Conservation (phyloP, 2,888 invertebrate genomes). For the Erebia epiphron region DNA sequence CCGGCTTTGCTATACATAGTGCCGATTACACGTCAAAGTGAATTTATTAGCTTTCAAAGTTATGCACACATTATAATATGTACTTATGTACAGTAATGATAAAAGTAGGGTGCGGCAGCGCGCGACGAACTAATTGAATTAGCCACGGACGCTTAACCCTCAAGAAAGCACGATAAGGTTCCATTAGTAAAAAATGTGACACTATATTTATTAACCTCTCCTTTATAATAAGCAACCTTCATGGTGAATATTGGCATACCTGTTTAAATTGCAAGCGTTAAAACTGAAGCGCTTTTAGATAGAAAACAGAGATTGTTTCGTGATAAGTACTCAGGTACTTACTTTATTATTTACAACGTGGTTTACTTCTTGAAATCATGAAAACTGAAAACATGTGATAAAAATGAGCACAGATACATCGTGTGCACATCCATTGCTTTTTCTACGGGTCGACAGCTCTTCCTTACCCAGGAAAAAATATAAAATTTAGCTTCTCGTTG, state of each 20-base stretch:
- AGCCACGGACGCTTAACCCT: conserved; percentile 19
- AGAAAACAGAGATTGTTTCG: too few species aligned
- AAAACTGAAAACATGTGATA: background rate
- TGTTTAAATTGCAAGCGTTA: background rate
- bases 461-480: too few species aligned
- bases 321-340: background rate
- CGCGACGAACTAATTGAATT: conserved; percentile 21
- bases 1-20: background rate
- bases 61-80: background rate
- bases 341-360: background rate
- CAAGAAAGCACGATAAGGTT: conserved; percentile 15
- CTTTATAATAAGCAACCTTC: background rate
- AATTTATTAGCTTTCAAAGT: conserved; percentile 13
- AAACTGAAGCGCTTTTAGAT: background rate
- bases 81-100: conserved; percentile 9
- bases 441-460: too few species aligned
- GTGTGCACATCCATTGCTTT: too few species aligned
- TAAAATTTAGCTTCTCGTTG: too few species aligned
- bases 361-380: too few species aligned
- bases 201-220: conserved; percentile 11
- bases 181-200: conserved; percentile 1
- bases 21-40: conserved; percentile 2
- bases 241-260: background rate
- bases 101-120: conserved; percentile 16
- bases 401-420: too few species aligned